phyloP scores from a whole-genome alignment of 2,797 vertebrate genomes.

The Distichodus sexfasciatus region DNA sequence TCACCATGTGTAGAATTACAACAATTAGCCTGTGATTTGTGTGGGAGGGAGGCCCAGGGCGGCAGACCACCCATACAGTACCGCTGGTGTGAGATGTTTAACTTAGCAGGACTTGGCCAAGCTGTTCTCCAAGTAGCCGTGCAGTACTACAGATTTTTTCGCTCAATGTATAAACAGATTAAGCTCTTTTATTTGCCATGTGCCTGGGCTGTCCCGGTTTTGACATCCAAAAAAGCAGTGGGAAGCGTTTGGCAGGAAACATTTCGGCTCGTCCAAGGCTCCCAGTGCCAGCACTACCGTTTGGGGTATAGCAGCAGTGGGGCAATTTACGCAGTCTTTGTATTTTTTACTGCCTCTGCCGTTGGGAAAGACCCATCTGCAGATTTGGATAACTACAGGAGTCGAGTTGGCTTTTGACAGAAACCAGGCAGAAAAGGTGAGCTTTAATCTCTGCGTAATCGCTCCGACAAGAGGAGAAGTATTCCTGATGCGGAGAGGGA shows the following conservation, averaged over 20 bases:
- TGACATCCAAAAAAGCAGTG: not conserved
- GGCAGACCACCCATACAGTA: conserved; percentile 53
- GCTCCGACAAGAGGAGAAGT: conserved; percentile 16
- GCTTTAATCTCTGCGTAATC: conserved; percentile 11
- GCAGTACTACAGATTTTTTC: not conserved
- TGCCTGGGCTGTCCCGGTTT: not conserved
- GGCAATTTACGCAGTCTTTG: not conserved
- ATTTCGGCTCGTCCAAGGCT: not conserved
- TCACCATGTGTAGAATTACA: conserved; percentile 66
- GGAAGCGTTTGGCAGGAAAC: not conserved
- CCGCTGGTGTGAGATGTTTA: conserved; percentile 33
- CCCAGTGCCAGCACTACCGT: not conserved
- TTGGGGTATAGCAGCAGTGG: not conserved
- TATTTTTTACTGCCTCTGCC: not conserved
- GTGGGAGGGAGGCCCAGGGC: conserved; percentile 47
- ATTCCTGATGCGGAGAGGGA: conserved; percentile 21
- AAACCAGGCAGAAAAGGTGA: conserved; percentile 1
- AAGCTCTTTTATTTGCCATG: not conserved
- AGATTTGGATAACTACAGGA: conserved; percentile 1
- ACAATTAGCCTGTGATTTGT: conserved; percentile 70
- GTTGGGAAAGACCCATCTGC: not conserved
- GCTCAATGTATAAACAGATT: conserved; percentile 1
- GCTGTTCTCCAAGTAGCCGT: conserved; percentile 3
- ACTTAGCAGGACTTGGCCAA: conserved; percentile 29
- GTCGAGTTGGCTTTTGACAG: conserved; percentile 4